These are phyloP conservation scores for Phataginus tricuspis DNA, from an alignment of 2,797 vertebrate species.

Conservation along the genomic window DNA sequence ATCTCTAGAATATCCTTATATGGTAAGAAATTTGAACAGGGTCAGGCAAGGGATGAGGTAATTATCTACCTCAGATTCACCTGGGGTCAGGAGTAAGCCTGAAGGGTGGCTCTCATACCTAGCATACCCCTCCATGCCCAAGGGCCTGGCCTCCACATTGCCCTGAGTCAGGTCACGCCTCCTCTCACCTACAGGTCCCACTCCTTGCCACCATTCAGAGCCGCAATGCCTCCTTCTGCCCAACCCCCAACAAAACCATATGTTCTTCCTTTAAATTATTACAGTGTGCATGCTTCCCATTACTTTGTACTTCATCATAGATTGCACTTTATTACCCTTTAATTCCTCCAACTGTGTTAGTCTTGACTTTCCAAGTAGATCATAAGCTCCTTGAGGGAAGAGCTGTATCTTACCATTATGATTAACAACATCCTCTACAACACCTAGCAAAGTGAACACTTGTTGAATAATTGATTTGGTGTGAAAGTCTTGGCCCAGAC, in stretches of 20 bases:
- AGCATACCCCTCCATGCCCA: neutral
- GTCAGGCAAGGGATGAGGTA: neutral
- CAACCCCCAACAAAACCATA: too few relatives aligned
- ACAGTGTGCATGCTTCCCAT: neutral
- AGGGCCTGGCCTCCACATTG: rapidly evolving
- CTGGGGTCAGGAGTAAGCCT: neutral
- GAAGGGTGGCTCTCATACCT: neutral
- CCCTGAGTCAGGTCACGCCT: neutral
- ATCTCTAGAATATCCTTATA: neutral
- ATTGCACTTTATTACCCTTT: neutral
- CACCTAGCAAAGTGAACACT: neutral
- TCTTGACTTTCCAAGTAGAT: neutral
- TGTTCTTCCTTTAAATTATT: neutral
- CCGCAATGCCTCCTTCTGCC: neutral
- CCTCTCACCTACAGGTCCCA: neutral
- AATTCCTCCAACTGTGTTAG: neutral
- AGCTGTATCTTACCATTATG: neutral
- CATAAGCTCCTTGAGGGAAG: neutral
- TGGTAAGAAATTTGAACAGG: neutral
- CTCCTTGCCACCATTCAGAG: neutral
- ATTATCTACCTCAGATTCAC: neutral
- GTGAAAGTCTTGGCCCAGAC: neutral
- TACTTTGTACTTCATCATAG: neutral
- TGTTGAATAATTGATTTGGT: neutral
- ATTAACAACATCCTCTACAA: neutral